phyloP scores from a whole-genome alignment of 1,140 invertebrate species.

The Drosophila kikkawai region DNA sequence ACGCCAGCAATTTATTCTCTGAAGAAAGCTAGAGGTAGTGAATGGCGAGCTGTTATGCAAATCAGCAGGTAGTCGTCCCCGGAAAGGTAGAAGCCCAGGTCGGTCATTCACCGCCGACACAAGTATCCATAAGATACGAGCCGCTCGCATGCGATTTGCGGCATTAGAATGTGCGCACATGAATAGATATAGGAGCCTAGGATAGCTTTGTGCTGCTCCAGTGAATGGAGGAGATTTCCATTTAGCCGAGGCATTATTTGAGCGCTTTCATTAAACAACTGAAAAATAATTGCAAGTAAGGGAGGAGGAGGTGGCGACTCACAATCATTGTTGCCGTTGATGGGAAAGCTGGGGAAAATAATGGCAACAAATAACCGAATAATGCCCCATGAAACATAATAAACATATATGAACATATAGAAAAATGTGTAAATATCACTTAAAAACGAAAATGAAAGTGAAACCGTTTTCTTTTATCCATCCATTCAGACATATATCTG shows the following conservation, averaged over 20 bases:
- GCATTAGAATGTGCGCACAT: conserved; percentile 51
- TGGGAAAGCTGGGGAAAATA: conserved; percentile 52
- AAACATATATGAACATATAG: conserved; percentile 31
- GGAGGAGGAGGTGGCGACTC: conserved; percentile 2
- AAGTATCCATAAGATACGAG: conserved; percentile 52
- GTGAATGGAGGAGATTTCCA: conserved; percentile 48
- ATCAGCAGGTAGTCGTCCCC: conserved; percentile 57
- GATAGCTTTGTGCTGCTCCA: conserved; percentile 14
- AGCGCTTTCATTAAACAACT: conserved; percentile 49
- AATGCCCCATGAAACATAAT: conserved; percentile 45
- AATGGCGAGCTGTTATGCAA: conserved; percentile 53
- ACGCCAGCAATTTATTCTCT: conserved; percentile 48
- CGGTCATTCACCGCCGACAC: conserved; percentile 47
- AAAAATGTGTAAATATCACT: conserved; percentile 55
- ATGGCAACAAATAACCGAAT: conserved; percentile 53
- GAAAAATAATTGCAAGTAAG: conserved; percentile 53
- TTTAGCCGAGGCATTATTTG: conserved; percentile 18
- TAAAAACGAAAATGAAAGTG: conserved; percentile 52
- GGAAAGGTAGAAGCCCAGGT: conserved; percentile 29
- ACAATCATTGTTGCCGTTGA: conserved; percentile 12
- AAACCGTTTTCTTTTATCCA: conserved; percentile 49
- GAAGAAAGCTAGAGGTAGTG: conserved; percentile 33
- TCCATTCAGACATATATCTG: conserved; percentile 16
- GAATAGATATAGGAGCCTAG: conserved; percentile 20
- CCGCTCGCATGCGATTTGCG: conserved; percentile 40